phyloP scores from a whole-genome alignment of 2,113 vertebrate genomes.

The Chascanopsetta lugubris region DNA sequence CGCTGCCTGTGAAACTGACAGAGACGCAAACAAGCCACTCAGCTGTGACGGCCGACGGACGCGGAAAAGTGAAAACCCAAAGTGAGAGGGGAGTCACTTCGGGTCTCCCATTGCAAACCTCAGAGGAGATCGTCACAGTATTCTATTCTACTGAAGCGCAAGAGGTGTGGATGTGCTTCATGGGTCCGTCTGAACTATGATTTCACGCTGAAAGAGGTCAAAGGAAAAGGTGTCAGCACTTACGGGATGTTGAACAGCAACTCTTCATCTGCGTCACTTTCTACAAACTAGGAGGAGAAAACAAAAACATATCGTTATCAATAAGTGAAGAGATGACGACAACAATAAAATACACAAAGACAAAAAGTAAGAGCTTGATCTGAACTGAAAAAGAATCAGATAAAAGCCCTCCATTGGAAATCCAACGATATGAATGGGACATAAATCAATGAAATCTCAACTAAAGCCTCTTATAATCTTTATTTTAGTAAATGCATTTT shows the following conservation, averaged over 20 bases:
- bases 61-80: not conserved
- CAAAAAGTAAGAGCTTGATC: no score
- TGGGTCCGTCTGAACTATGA: not conserved
- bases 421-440: no score
- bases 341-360: no score
- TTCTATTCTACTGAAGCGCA: not conserved
- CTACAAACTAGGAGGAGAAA: slow-evolving; percentile 85
- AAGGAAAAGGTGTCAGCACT: slow-evolving; percentile 68
- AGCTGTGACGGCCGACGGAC: not conserved
- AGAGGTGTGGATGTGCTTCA: not conserved
- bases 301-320: not conserved
- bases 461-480: no score
- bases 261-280: slow-evolving; percentile 95
- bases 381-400: no score
- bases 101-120: not conserved
- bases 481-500: no score
- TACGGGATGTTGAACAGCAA: slow-evolving; percentile 98
- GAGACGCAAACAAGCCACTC: not conserved
- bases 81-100: slow-evolving; percentile 7
- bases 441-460: no score
- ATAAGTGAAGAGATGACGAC: not conserved
- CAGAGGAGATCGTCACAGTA: not conserved
- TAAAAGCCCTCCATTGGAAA: no score
- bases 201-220: no score
- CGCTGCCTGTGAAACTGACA: slow-evolving; percentile 93